A percentile compares a stretch with the other conserved stretches of the same genome.
Evolutionary conservation across 2,113 vertebrate species (phyloP).

Genomic region (Pluvianellus socialis): DNA sequence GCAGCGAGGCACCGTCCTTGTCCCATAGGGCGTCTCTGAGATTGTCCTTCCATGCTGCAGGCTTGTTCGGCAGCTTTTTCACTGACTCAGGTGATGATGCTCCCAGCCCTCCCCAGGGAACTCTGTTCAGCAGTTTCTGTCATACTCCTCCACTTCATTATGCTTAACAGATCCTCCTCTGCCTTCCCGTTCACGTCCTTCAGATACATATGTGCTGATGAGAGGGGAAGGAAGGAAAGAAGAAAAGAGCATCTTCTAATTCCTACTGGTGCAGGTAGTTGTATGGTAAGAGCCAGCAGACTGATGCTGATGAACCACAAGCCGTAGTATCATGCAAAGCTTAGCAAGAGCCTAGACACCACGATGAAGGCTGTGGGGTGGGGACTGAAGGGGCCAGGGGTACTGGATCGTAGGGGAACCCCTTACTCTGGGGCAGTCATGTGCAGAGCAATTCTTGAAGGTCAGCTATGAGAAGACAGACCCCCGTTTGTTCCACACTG

Average conservation of each 20-base stretch:
- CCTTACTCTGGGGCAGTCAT: fast-evolving
- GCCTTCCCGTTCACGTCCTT: background rate
- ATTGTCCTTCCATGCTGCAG: background rate
- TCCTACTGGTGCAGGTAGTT: background rate
- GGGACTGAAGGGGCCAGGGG: background rate
- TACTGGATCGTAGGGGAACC: background rate
- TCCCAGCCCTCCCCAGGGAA: background rate
- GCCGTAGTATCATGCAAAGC: background rate
- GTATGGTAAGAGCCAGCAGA: background rate
- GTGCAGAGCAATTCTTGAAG: background rate
- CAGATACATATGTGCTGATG: background rate
- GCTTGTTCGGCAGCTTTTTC: background rate
- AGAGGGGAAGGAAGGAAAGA: background rate
- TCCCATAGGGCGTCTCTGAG: background rate
- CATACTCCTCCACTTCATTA: constrained; percentile 25
- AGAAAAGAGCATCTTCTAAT: background rate
- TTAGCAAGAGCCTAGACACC: background rate
- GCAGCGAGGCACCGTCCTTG: background rate
- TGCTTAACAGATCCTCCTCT: constrained; percentile 1
- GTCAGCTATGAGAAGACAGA: background rate
- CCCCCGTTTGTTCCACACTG: fast-evolving
- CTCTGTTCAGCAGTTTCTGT: constrained; percentile 15
- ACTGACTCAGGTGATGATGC: background rate
- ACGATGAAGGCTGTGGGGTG: background rate
- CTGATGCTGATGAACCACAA: background rate